phyloP scores from a whole-genome alignment of 2,113 vertebrate species.

The Microcebus ravelobensis region DNA sequence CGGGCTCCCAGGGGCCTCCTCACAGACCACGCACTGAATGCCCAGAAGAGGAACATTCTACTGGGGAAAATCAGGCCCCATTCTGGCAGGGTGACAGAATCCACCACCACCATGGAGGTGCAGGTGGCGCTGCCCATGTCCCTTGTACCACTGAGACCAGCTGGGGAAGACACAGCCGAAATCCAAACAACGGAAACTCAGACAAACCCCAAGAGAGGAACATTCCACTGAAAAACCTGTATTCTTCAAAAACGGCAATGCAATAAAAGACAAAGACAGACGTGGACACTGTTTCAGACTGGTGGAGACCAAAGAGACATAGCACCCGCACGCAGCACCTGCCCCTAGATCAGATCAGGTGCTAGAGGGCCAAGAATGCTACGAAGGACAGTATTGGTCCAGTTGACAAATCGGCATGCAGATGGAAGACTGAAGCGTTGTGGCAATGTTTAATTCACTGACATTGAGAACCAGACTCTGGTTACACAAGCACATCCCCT shows the following conservation, averaged over 20 bases:
- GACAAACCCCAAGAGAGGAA: not conserved
- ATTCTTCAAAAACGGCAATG: not conserved
- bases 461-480: not conserved
- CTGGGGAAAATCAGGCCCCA: not conserved
- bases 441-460: not conserved
- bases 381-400: accelerated
- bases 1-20: accelerated
- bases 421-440: not conserved
- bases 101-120: accelerated
- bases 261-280: not conserved
- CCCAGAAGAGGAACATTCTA: not conserved
- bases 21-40: accelerated
- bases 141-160: not conserved
- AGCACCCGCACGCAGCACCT: accelerated
- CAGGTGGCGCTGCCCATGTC: not conserved
- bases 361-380: not conserved
- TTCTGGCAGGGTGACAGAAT: not conserved
- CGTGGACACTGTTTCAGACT: accelerated
- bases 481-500: not conserved
- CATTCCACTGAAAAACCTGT: not conserved
- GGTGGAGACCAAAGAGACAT: not conserved
- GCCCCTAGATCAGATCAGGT: accelerated
- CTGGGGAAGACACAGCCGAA: not conserved
- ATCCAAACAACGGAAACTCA: not conserved
- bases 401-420: not conserved